A percentile compares a stretch with the other conserved stretches of the same genome.
phyloP scores from a whole-genome alignment of 2,113 vertebrate species.

The Ivindomyrus marchei region DNA sequence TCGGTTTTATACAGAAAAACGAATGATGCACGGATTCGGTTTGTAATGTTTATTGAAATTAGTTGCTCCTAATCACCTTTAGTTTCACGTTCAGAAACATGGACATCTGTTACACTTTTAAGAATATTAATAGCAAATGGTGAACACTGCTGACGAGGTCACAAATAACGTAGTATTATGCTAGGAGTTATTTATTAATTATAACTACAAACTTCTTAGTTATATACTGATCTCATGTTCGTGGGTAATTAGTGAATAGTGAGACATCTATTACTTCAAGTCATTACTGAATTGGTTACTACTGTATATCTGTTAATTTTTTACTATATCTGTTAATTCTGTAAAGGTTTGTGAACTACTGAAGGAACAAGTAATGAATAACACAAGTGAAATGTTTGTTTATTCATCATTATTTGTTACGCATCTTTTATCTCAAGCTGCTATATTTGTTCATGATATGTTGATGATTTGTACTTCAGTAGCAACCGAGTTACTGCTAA shows the following conservation, averaged over 20 bases:
- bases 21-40: neutral
- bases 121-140: neutral
- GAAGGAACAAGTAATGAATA: neutral
- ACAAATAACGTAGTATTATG: neutral
- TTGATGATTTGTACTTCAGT: neutral
- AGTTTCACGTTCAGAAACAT: neutral
- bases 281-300: neutral
- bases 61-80: neutral
- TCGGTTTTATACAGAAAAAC: neutral
- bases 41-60: neutral
- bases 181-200: neutral
- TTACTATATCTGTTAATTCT: neutral
- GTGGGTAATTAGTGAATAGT: neutral
- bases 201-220: neutral
- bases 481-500: neutral
- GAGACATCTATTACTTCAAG: neutral
- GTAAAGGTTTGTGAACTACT: neutral
- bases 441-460: neutral
- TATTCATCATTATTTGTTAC: neutral
- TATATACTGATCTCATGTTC: neutral
- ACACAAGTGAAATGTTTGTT: neutral
- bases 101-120: neutral
- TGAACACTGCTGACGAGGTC: neutral
- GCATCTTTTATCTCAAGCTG: neutral
- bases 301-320: neutral